These are phyloP conservation scores for Achroia grisella DNA, from an alignment of 1,140 invertebrate genomes.

Conservation along the genomic window DNA sequence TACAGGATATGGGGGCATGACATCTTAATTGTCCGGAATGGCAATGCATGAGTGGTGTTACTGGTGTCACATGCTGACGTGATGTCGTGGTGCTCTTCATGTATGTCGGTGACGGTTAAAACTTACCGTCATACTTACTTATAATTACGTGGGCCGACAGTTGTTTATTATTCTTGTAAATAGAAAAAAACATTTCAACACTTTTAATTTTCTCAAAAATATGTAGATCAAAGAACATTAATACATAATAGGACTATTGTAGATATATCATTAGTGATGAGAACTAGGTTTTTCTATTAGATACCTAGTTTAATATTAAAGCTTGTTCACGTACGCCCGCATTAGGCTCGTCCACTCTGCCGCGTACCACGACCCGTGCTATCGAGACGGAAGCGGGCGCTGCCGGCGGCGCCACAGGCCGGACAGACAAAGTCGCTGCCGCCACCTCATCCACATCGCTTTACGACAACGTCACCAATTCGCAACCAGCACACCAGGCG, in stretches of 20 bases:
- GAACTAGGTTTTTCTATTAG: background rate
- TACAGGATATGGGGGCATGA: no score
- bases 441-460: slow-evolving; percentile 90
- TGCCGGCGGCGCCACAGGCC: slow-evolving; percentile 42
- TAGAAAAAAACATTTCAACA: no score
- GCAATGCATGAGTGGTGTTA: no score
- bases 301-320: slow-evolving; percentile 3
- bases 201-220: no score
- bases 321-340: background rate
- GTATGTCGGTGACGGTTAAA: no score
- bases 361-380: slow-evolving; percentile 82
- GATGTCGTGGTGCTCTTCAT: no score
- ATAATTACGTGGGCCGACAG: no score
- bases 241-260: background rate
- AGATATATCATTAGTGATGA: background rate
- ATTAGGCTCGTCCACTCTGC: slow-evolving; percentile 87
- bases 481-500: slow-evolving; percentile 72
- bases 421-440: slow-evolving; percentile 83
- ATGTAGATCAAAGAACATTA: slow-evolving; percentile 14
- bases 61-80: no score
- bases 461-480: slow-evolving; percentile 87
- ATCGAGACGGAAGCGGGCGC: slow-evolving; percentile 79
- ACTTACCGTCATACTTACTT: no score
- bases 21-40: no score
- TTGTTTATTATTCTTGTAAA: no score